These are phyloP conservation scores for Bos javanicus DNA, from an alignment of 2,113 vertebrate genomes.

Conservation along the genomic window DNA sequence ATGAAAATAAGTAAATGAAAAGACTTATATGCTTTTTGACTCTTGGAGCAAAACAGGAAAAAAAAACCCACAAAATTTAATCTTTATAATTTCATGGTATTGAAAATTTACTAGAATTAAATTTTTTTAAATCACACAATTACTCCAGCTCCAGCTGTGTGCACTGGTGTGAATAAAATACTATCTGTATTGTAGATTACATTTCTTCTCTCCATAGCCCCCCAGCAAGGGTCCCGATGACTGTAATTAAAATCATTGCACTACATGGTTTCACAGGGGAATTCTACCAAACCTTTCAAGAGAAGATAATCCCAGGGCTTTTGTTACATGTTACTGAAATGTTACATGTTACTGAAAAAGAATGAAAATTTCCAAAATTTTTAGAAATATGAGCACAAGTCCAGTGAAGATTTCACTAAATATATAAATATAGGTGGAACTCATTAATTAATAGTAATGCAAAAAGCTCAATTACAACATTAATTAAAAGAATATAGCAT, in stretches of 20 bases:
- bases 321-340: background rate
- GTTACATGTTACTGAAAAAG: background rate
- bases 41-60: background rate
- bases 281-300: constrained; percentile 18
- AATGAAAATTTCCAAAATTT: background rate
- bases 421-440: background rate
- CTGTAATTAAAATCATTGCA: constrained; percentile 39
- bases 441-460: background rate
- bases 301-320: background rate
- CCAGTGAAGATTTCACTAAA: background rate
- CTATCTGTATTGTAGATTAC: constrained; percentile 47
- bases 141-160: constrained; percentile 47
- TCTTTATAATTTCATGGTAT: constrained; percentile 30
- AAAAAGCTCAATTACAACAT: background rate
- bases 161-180: constrained; percentile 55
- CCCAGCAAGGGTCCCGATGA: constrained; percentile 31
- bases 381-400: background rate
- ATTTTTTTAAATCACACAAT: background rate
- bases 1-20: background rate
- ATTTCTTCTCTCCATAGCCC: background rate
- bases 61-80: background rate
- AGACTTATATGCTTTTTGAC: background rate
- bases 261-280: background rate
- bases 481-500: background rate
- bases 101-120: constrained; percentile 31